A percentile compares a stretch with the other conserved stretches of the same genome.
Conservation (phyloP, 2,888 invertebrate genomes). For the Steinernema scapterisci region DNA sequence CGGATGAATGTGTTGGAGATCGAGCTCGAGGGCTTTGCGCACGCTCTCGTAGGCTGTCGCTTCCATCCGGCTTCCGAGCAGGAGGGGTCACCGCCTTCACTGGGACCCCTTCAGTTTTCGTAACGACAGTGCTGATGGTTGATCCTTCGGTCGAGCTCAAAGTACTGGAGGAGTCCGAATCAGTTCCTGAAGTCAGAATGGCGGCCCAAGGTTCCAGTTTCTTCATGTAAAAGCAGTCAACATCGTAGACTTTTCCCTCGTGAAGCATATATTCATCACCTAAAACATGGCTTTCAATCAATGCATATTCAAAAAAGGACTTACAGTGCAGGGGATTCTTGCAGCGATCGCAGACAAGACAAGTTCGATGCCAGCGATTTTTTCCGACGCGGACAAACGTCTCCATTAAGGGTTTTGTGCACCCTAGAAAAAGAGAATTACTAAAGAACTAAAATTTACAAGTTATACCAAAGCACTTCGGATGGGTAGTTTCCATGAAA, state of each 20-base stretch:
- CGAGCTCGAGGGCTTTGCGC: neutral
- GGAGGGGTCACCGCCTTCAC: neutral
- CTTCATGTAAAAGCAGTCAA: constrained; percentile 30
- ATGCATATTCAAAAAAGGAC: neutral
- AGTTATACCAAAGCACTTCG: constrained; percentile 9
- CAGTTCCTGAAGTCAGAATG: neutral
- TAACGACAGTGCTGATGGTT: neutral
- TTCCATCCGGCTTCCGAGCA: neutral
- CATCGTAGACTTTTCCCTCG: constrained; percentile 32
- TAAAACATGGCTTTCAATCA: too few relatives aligned
- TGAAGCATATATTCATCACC: constrained; percentile 26
- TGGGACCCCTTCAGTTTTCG: neutral
- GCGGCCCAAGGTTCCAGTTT: constrained; percentile 8
- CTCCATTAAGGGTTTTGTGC: constrained; percentile 30
- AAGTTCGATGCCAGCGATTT: constrained; percentile 30
- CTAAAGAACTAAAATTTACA: neutral
- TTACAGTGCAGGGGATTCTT: constrained; percentile 20
- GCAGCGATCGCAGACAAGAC: constrained; percentile 31
- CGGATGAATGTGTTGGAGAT: neutral
- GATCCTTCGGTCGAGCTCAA: neutral
- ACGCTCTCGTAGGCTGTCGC: neutral
- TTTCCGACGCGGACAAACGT: constrained; percentile 4
- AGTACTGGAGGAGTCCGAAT: neutral
- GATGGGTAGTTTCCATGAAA: constrained; percentile 34
- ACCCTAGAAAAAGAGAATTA: too few relatives aligned